phyloP scores from a whole-genome alignment of 2,888 invertebrate genomes.

The Alloplasta piceator region DNA sequence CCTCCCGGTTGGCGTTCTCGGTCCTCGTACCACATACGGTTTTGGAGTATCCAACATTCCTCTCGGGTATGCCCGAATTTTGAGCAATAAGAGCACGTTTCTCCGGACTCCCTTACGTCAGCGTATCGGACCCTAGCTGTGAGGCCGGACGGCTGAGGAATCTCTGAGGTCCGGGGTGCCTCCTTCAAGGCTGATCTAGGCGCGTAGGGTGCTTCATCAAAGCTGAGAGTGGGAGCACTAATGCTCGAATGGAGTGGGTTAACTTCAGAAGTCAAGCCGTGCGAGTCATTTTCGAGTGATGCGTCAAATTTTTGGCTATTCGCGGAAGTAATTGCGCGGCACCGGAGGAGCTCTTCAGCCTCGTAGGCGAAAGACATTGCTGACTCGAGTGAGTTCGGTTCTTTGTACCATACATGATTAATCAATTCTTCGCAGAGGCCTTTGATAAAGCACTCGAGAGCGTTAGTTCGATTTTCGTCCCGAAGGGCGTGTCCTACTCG shows the following conservation, averaged over 20 bases:
- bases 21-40: conserved; percentile 3
- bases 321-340: background rate
- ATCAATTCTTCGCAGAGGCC: background rate
- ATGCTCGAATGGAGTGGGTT: no score
- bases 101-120: background rate
- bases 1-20: background rate
- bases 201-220: background rate
- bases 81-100: background rate
- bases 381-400: background rate
- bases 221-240: background rate
- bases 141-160: background rate
- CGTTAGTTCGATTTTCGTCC: background rate
- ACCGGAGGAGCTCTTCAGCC: background rate
- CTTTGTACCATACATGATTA: conserved; percentile 1
- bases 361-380: background rate
- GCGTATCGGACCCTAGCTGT: conserved; percentile 1
- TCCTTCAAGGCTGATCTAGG: background rate
- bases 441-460: background rate
- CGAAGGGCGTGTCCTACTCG: background rate
- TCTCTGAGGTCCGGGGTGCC: background rate
- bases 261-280: background rate
- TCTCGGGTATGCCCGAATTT: background rate
- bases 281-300: no score
- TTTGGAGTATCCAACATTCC: conserved; percentile 5
- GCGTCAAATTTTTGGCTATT: conserved; percentile 10